Base-by-base conservation (phyloP, 2,113 vertebrate species). In the Orthonyx spaldingii region DNA sequence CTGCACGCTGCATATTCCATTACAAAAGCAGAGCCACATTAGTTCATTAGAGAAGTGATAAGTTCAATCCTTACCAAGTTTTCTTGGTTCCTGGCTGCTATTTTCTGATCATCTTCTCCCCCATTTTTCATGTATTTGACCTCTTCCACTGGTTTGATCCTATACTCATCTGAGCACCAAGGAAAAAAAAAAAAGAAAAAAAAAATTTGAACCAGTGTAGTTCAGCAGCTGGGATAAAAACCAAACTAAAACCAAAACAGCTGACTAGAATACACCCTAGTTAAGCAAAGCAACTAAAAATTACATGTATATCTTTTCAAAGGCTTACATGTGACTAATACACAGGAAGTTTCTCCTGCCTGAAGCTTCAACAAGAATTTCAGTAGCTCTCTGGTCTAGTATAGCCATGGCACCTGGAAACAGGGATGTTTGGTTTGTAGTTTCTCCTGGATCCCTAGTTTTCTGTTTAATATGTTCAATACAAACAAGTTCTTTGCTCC, bases 111-210 rank as follows among this genome's bases (percentile, higher is more conserved):
- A 95, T 98, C 98, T 97, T 98, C 98, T 94, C 98, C 98, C 93
- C 98, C 98, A 91, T 98, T 98, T 98, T 98, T 98, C 98, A 98
- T 98, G 97, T 98, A 98, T 97, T 98, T 98, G 96, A 99, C 99
- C 98, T 99, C 99, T 98, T 99, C 99, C 97, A 99, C 99, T 87
- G 98, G 99, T 98, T 99, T 99, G 98, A 99, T 98, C 98, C 99
- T 99, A 98, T 99, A 99, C 98, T 99, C 99, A 96, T 99, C 99
- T 99, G 98, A 97, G 81, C 81, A 95, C 88, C 85, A 75, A 96
- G 79, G 30, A 74, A 69, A 91, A 55, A 91, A 93, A 93, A 94
- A 70, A 83, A 26, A 52, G 7, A 8, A 10, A 30, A 66, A 75
- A 46, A 63, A 65, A 63, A 46, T 72, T 95, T 95, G 82, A 96